These are phyloP conservation scores for Beris chalybata DNA, from an alignment of 2,888 invertebrate species.

Conservation along the genomic window DNA sequence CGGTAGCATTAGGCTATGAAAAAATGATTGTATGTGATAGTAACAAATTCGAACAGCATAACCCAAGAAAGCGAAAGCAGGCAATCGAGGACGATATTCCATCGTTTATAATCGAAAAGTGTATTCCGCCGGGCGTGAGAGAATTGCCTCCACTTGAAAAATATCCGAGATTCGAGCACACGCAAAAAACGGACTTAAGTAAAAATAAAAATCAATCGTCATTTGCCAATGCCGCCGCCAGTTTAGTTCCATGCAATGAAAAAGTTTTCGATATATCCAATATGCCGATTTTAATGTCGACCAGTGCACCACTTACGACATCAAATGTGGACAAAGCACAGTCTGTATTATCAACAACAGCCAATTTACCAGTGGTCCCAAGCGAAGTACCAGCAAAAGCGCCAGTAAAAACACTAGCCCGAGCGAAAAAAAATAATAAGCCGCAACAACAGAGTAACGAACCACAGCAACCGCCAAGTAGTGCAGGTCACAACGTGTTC, in stretches of 20 bases:
- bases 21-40: not conserved
- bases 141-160: conserved; percentile 42
- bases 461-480: conserved; percentile 52
- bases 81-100: conserved; percentile 47
- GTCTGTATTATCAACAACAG: conserved; percentile 52
- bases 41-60: conserved; percentile 20
- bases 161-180: conserved; percentile 41
- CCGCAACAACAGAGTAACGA: conserved; percentile 13
- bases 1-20: too few relatives aligned
- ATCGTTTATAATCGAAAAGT: conserved; percentile 45
- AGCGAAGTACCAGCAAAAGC: conserved; percentile 7
- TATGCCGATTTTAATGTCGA: conserved; percentile 75
- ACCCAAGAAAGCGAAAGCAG: conserved; percentile 44
- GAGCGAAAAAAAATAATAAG: not conserved
- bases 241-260: conserved; percentile 2
- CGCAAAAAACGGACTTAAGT: conserved; percentile 33
- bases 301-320: conserved; percentile 65
- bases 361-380: conserved; percentile 46
- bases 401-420: not conserved
- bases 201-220: conserved; percentile 34
- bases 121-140: conserved; percentile 39
- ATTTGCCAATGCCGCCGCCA: not conserved
- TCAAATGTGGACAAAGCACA: conserved; percentile 72
- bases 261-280: conserved; percentile 71
- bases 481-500: conserved; percentile 49